Base-by-base conservation (phyloP, 2,888 invertebrate genomes). In the Gastrophysa polygoni region DNA sequence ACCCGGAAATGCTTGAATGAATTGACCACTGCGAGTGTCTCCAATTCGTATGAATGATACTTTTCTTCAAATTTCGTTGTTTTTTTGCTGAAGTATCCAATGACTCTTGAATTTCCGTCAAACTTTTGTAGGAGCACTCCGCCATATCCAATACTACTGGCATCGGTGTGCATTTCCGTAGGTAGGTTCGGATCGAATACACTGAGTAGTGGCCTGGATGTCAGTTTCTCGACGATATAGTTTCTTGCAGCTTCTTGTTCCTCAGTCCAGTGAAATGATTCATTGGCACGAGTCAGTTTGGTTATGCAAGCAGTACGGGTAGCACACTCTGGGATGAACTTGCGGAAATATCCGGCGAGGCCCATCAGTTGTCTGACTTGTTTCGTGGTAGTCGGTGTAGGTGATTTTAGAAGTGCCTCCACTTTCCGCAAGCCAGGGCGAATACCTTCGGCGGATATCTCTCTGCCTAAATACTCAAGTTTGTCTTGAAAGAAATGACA, bases 11-110 rank as follows among this genome's bases (percentile, higher is more conserved):
- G 61, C 20, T 68, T 49, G 0, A 76, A n/a, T 1, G 72, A 71
- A 21, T 67, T 75, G 0, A 78, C 68, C 0, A 78, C 67, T 0
- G 78, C 80, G 49, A 78, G 64, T 8, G 71, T 67, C 55, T 79
- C 75, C 14, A 72, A 48, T 24, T 79, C 76, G 10, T 72, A 69
- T 2, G 71, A 71, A 14, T 73, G 71, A 56, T 71, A 68, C 63
- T 56, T 10, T 69, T 61, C 14, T 62, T 72, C 57, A 71, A 71
- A 1, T 21, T 48, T 47, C 3, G 66, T 68, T 1, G 75, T 61
- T 20, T 61, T 62, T 32, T 69, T 67, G 21, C 71, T 73, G 21
- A 59, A 67, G 51, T 71, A 76, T 7, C 59, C 67, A 5, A 77
- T 61, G 7, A 57, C 57, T 47, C 57, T 51, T 10, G 51, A 7